These are phyloP conservation scores for Cottus gobio DNA, from an alignment of 2,113 vertebrate genomes.

Conservation along the genomic window DNA sequence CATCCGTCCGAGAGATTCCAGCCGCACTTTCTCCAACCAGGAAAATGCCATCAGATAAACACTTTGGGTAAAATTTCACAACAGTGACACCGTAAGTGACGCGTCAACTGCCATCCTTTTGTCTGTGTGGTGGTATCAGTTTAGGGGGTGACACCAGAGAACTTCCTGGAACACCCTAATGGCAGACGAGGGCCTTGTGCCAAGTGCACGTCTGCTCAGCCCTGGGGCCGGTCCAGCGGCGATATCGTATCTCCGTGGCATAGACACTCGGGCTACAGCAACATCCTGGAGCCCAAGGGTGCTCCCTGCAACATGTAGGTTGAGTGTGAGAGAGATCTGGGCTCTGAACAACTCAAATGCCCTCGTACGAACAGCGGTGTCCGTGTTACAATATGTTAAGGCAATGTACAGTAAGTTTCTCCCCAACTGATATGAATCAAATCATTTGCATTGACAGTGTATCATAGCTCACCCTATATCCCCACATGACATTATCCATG, in stretches of 20 bases:
- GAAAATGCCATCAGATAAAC: conserved; percentile 39
- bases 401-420: neutral
- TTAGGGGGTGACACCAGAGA: conserved; percentile 35
- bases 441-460: neutral
- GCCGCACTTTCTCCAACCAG: conserved; percentile 21
- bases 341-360: conserved; percentile 29
- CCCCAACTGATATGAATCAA: neutral
- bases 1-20: neutral
- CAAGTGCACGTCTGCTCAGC: conserved; percentile 20
- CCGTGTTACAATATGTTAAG: neutral
- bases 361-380: neutral
- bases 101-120: conserved; percentile 42
- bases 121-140: conserved; percentile 43
- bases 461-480: neutral
- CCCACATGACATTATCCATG: neutral
- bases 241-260: conserved; percentile 35
- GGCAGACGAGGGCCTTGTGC: conserved; percentile 16
- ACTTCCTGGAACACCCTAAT: conserved; percentile 55
- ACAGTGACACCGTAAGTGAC: conserved; percentile 51
- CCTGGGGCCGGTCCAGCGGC: conserved; percentile 6
- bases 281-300: neutral
- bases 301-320: neutral
- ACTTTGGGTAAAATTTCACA: conserved; percentile 34
- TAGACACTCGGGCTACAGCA: neutral
- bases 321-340: conserved; percentile 9